Base-by-base conservation (phyloP, 2,797 vertebrate species). In the Linurgus olivaceus region DNA sequence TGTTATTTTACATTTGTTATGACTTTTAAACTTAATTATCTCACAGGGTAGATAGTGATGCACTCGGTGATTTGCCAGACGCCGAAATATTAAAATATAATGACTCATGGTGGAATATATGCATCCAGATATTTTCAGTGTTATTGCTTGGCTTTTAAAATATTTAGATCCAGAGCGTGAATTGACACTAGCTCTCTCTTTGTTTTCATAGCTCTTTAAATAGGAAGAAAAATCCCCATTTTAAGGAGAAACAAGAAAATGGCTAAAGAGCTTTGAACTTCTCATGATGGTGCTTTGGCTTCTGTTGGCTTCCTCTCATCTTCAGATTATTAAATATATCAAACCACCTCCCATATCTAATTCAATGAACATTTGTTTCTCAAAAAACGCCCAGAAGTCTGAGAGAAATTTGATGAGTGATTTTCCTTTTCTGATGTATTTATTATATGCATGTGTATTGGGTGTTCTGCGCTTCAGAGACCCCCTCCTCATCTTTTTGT, bases 21-120 rank as follows among this genome's bases (percentile, higher is more conserved):
- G 90, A 95, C 91, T 95, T 93, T 90, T 90, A 92, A 96, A 96
- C 81, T 91, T 95, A 90, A 95, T 95, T 95, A 85, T 94, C 93
- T 90, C 76, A 86, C 52, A 88, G 66, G 58, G 81, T 95, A 85
- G 76, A 75, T 84, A 70, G 79, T 63, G 88, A 84, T 79, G 84
- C 52, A 67, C 80, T 94, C 5, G 16, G 65, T 90, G 79, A 90
- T 90, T 94, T 94, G 76, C 77, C 91, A 94, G 63, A 86, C 14
- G 1, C 65, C 11, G 0, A 88, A 93, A 92, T 94, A 96, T 91
- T 94, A 93, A 94, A 92, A 87, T 91, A 92, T 83, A 92, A 92
- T 90, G 89, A 92, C 58, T 93, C 75, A 48, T 72, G 44, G 73
- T 94, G 76, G 82, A 94, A 94, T 92, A 94, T 75, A 83, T 82